Percentiles rank a stretch among this genome's conserved stretches.
phyloP scores from a whole-genome alignment of 2,888 invertebrate species.

The Heterodera filipjevi region DNA sequence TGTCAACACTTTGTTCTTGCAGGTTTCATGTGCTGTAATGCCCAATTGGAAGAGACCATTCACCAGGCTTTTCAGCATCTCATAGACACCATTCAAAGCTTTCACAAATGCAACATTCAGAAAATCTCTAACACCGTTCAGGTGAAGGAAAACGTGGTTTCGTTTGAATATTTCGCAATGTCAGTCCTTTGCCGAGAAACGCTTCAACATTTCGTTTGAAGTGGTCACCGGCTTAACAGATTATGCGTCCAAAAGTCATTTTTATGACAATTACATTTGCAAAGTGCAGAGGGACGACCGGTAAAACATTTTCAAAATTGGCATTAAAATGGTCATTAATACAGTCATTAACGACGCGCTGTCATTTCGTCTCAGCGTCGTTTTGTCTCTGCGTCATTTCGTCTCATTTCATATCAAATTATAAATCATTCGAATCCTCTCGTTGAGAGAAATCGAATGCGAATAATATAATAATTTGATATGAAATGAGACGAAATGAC shows the following conservation, averaged over 20 bases:
- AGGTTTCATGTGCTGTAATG: constrained; percentile 62
- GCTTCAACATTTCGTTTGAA: constrained; percentile 59
- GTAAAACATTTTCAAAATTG: not conserved
- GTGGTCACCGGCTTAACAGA: constrained; percentile 53
- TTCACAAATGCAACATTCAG: constrained; percentile 53
- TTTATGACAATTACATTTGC: constrained; percentile 43
- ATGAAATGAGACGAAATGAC: no score
- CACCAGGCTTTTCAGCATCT: constrained; percentile 43
- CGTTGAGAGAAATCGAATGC: no score
- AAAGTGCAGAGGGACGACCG: constrained; percentile 38
- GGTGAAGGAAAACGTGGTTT: constrained; percentile 4
- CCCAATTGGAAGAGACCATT: constrained; percentile 54
- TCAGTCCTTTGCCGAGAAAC: constrained; percentile 34
- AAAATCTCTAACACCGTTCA: constrained; percentile 49
- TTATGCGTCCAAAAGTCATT: constrained; percentile 52
- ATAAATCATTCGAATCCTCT: no score
- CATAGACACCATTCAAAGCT: constrained; percentile 8
- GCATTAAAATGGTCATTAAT: no score
- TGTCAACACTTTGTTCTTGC: not conserved
- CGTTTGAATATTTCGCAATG: not conserved
- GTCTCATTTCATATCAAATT: no score
- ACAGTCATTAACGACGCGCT: no score
- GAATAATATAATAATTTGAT: no score
- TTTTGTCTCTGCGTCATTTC: no score
- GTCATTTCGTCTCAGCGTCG: no score